A percentile compares a stretch with the other conserved stretches of the same genome.
Conservation (phyloP, 2,797 vertebrate species). For the Crocidura indochinensis region DNA sequence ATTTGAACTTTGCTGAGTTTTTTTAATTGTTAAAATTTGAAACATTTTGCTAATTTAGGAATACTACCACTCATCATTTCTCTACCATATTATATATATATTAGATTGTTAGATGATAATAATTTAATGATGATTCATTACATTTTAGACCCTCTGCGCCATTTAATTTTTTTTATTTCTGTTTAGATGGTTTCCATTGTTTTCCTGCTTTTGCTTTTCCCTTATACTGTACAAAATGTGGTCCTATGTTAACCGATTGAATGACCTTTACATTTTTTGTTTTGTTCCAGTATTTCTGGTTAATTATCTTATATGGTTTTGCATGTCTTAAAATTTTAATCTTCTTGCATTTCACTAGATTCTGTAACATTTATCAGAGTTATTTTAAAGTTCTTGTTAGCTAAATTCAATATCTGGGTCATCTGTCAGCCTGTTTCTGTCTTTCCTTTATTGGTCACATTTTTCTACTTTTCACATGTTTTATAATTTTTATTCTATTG, state of each 20-base stretch:
- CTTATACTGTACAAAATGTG: conserved; percentile 1
- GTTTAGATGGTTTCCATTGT: conserved; percentile 20
- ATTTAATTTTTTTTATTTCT: conserved; percentile 10
- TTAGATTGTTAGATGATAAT: no score
- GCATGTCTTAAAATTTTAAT: conserved; percentile 49
- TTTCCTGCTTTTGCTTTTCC: conserved; percentile 22
- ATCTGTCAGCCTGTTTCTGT: conserved; percentile 25
- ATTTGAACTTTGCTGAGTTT: not conserved
- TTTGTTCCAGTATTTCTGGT: conserved; percentile 26
- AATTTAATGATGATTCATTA: not conserved
- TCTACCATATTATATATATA: not conserved
- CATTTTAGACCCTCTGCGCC: not conserved
- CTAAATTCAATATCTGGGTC: conserved; percentile 53
- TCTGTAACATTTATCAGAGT: conserved; percentile 15
- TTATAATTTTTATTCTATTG: conserved; percentile 52
- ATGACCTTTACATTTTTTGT: conserved; percentile 20
- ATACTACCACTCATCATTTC: no score
- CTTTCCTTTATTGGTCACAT: conserved; percentile 39
- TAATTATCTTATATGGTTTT: conserved; percentile 32
- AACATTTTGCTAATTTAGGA: not conserved
- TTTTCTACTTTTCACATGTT: conserved; percentile 2
- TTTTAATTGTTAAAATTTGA: not conserved
- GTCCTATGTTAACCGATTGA: not conserved
- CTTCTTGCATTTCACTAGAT: conserved; percentile 20
- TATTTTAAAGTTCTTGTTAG: conserved; percentile 50